A percentile compares a stretch with the other conserved stretches of the same genome.
phyloP scores from a whole-genome alignment of 2,113 vertebrate species.

The Oplegnathus fasciatus region DNA sequence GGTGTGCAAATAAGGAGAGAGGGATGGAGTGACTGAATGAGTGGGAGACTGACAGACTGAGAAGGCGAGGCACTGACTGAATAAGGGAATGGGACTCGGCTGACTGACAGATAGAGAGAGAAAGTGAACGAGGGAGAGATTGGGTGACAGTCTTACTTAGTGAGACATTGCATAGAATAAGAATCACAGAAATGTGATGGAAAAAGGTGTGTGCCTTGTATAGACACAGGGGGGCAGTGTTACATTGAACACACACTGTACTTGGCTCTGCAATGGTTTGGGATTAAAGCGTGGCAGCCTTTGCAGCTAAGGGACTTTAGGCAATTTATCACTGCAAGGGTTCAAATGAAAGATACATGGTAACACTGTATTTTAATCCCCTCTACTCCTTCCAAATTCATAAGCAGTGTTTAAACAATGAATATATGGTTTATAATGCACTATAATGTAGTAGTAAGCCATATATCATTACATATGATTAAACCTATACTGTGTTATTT shows the following conservation, averaged over 20 bases:
- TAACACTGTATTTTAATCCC: background rate
- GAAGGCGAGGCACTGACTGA: constrained; percentile 61
- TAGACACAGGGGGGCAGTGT: constrained; percentile 74
- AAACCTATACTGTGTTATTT: too few relatives aligned
- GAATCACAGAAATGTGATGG: constrained; percentile 24
- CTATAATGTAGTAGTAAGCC: background rate
- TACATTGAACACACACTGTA: constrained; percentile 29
- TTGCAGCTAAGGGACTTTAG: background rate
- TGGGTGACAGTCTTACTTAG: constrained; percentile 74
- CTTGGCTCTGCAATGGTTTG: background rate
- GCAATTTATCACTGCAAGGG: background rate
- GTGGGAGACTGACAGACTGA: constrained; percentile 61
- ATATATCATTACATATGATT: too few relatives aligned
- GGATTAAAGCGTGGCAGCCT: background rate
- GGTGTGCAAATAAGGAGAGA: constrained; percentile 64
- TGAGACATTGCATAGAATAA: constrained; percentile 41
- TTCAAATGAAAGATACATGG: background rate
- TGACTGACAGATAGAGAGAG: constrained; percentile 68
- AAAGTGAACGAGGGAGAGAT: constrained; percentile 56
- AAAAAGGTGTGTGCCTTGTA: background rate
- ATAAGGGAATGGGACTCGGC: constrained; percentile 66
- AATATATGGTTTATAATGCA: background rate
- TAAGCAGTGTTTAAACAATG: background rate
- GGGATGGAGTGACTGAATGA: constrained; percentile 62
- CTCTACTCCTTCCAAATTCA: background rate